Evolutionary conservation across 53 echinoderm and acorn worm genomes (phyloP), one percentile per base, ranked within the genome.

Genomic region (Antedon mediterranea): DNA sequence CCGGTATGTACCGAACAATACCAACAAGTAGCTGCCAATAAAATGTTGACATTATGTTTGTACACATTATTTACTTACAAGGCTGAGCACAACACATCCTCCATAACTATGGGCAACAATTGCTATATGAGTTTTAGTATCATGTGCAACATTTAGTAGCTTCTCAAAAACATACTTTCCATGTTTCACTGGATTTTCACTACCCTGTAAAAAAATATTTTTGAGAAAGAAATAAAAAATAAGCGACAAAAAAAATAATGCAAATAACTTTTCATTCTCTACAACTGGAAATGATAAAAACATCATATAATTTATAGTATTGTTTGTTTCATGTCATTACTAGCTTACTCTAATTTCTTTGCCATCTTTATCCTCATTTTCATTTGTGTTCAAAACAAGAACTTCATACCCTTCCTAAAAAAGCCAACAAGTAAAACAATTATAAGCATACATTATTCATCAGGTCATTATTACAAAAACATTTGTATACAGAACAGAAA

Each of bases 41-140:
- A n/a, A n/a, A n/a, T n/a, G n/a, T n/a, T n/a, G n/a, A n/a, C n/a
- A n/a, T n/a, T n/a, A n/a, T n/a, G n/a, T n/a, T 37, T 37, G 4
- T 11, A 37, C 37, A 72, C 37, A 37, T 37, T 6, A 37, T 37
- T 37, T 31, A 77, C 89, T 87, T 83, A 94, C 95, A 75, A 94
- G 79, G 43, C 89, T 81, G 14, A 84, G 29, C 28, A 91, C 89
- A 31, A 86, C 84, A 20, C 82, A 78, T 5, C 95, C 95, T 29
- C 95, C 95, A 81, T 82, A 87, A 72, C 95, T 94, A 80, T 94
- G 95, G 9, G 95, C 95, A 14, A 94, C 91, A 5, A 94, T 89
- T 32, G 87, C 89, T 27, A 94, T 87, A 9, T 79, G 82, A 28
- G 79, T 79, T 13, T 75, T 85, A 33, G 87, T 83, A 14, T 84